phyloP scores from a whole-genome alignment of 2,797 vertebrate genomes.

The Lithobates sylvaticus region DNA sequence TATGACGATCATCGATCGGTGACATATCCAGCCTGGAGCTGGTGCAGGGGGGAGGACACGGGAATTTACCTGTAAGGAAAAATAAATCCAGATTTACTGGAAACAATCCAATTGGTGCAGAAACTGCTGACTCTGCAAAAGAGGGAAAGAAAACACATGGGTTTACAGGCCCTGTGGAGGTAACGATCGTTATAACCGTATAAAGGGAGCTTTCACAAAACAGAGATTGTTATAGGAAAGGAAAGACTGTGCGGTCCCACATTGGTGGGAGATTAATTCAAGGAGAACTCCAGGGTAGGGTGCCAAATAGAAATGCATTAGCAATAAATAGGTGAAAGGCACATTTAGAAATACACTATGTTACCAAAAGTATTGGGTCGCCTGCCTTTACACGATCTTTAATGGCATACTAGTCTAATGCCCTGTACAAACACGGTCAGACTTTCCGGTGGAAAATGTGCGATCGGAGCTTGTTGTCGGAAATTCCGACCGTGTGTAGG shows the following conservation, averaged over 20 bases:
- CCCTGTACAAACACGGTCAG: no score
- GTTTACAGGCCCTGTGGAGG: constrained; percentile 41
- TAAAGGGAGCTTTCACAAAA: constrained; percentile 8
- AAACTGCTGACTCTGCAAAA: constrained; percentile 41
- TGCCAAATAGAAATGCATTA: not conserved
- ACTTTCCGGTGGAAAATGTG: no score
- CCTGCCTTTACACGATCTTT: no score
- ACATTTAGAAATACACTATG: no score
- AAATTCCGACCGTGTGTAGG: no score
- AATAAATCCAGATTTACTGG: constrained; percentile 50
- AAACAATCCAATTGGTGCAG: constrained; percentile 30
- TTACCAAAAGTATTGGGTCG: no score
- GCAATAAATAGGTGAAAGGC: no score
- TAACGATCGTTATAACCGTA: constrained; percentile 9
- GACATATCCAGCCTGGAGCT: constrained; percentile 31
- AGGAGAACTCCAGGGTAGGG: not conserved
- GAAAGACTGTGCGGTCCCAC: not conserved
- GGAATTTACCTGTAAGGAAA: constrained; percentile 20
- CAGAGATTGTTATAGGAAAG: constrained; percentile 9
- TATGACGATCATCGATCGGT: constrained; percentile 7
- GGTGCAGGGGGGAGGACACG: constrained; percentile 11
- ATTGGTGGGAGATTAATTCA: constrained; percentile 1
- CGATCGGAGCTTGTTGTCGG: no score
- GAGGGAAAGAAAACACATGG: constrained; percentile 11
- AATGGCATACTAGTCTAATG: no score